Percentiles rank a stretch among this genome's conserved stretches.
Conservation (phyloP, 2,888 invertebrate genomes). For the Agrochola macilenta region DNA sequence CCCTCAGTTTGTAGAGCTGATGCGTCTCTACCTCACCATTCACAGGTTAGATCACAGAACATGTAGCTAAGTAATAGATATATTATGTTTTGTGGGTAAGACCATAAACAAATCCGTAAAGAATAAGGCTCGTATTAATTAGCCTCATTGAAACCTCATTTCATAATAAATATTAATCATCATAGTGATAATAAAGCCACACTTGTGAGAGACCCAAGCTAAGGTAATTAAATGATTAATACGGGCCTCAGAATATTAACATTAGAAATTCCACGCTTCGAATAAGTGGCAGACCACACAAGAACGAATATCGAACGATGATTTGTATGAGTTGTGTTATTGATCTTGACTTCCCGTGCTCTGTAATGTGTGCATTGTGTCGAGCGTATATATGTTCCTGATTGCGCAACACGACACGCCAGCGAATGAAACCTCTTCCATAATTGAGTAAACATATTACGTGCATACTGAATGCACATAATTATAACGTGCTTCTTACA, state of each 20-base stretch:
- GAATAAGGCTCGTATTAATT: background rate
- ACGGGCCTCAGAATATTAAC: background rate
- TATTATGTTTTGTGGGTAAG: background rate
- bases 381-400: conserved; percentile 10
- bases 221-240: background rate
- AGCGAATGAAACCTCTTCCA: conserved; percentile 14
- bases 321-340: conserved; percentile 50
- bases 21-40: conserved; percentile 98
- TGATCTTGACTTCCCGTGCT: conserved; percentile 25
- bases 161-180: background rate
- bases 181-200: background rate
- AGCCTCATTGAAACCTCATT: background rate
- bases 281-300: conserved; percentile 23
- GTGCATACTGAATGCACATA: background rate
- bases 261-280: background rate
- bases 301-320: conserved; percentile 44
- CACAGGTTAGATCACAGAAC: conserved; percentile 90
- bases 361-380: conserved; percentile 40
- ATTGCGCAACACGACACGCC: conserved; percentile 21
- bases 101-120: background rate
- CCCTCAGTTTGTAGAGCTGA: conserved; percentile 95
- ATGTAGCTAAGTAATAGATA: background rate
- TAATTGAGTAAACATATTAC: background rate
- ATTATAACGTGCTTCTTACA: background rate
- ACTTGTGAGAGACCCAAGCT: background rate